These are phyloP conservation scores for Drosophila varians DNA, from an alignment of 1,140 invertebrate species.

Conservation along the genomic window DNA sequence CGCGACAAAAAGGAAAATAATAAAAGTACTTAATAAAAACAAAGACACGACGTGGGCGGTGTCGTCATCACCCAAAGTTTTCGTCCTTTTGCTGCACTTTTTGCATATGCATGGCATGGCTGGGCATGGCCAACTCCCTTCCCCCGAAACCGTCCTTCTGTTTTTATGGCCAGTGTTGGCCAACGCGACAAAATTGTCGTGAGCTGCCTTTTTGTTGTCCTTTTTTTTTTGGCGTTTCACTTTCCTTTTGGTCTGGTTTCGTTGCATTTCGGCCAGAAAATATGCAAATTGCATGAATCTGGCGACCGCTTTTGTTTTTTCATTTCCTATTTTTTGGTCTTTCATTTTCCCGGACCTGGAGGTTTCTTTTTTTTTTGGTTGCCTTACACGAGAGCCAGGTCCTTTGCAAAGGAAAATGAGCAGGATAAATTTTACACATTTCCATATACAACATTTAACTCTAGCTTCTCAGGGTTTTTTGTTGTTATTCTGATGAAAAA, in stretches of 20 bases:
- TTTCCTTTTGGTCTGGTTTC: constrained; percentile 17
- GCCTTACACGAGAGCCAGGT: neutral
- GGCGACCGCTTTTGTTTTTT: constrained; percentile 24
- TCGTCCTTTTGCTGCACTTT: constrained; percentile 18
- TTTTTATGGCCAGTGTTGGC: constrained; percentile 43
- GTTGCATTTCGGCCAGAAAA: constrained; percentile 31
- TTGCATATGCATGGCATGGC: constrained; percentile 50
- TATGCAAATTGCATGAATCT: constrained; percentile 77
- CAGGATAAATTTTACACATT: neutral
- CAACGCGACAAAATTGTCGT: constrained; percentile 56
- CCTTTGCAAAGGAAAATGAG: neutral
- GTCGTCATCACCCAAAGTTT: constrained; percentile 20
- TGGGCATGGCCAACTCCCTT: neutral
- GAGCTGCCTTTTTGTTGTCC: constrained; percentile 15
- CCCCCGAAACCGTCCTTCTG: constrained; percentile 2
- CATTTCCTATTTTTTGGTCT: neutral
- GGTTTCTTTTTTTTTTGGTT: neutral
- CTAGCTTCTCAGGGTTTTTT: neutral
- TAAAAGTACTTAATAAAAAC: constrained; percentile 75
- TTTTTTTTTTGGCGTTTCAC: constrained; percentile 1
- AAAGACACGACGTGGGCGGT: constrained; percentile 64
- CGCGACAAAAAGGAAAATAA: constrained; percentile 47
- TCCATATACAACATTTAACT: neutral
- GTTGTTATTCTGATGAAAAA: neutral
- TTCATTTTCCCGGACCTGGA: constrained; percentile 11